Evolutionary conservation across 2,797 vertebrate species (phyloP).

Genomic region (Schizothorax lantsangensis): DNA sequence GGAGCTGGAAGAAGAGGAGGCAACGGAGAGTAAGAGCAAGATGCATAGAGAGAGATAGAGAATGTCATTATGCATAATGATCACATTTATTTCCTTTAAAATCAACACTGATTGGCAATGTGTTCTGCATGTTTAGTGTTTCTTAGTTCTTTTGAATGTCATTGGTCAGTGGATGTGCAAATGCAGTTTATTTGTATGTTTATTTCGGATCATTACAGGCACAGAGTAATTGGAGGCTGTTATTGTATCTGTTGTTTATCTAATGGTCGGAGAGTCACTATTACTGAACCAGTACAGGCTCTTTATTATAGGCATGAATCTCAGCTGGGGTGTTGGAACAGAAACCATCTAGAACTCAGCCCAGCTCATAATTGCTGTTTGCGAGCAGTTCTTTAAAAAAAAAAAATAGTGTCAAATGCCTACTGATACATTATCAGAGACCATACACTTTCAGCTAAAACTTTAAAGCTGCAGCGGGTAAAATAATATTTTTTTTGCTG

Average conservation of each 20-base stretch:
- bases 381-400: conserved; percentile 11
- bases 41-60: conserved; percentile 36
- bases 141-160: conserved; percentile 14
- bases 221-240: conserved; percentile 23
- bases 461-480: neutral
- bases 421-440: neutral
- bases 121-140: conserved; percentile 19
- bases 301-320: conserved; percentile 44
- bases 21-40: conserved; percentile 35
- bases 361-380: conserved; percentile 21
- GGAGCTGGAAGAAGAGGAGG: conserved; percentile 62
- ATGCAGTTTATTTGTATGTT: conserved; percentile 35
- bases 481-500: too few species aligned
- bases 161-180: conserved; percentile 13
- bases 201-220: conserved; percentile 35
- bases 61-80: conserved; percentile 37
- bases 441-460: neutral
- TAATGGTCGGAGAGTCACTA: conserved; percentile 28
- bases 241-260: conserved; percentile 34
- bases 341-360: conserved; percentile 34
- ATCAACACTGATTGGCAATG: conserved; percentile 35
- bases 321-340: conserved; percentile 12
- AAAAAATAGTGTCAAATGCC: neutral
- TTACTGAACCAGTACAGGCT: conserved; percentile 14
- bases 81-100: conserved; percentile 49